Evolutionary conservation across 2,888 invertebrate genomes (phyloP).

Genomic region (Xylocampa areola): DNA sequence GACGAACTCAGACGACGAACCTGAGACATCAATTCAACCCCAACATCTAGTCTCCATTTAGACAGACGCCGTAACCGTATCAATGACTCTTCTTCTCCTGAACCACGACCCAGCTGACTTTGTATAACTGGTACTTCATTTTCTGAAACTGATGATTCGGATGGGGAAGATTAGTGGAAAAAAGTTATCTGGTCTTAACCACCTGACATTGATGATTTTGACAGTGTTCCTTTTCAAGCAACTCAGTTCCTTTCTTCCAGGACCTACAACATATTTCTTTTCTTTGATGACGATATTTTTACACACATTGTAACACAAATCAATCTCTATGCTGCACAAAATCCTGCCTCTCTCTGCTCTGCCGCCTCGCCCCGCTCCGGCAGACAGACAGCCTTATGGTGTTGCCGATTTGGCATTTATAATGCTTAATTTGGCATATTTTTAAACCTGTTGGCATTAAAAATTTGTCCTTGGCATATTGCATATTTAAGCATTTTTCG

Average conservation of each 20-base stretch:
- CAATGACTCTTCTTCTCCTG: conserved; percentile 16
- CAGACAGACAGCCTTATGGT: too few relatives aligned
- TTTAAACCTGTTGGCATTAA: too few relatives aligned
- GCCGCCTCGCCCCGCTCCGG: too few relatives aligned
- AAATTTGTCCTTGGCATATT: too few relatives aligned
- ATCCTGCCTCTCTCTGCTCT: conserved; percentile 5
- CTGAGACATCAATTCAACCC: conserved; percentile 19
- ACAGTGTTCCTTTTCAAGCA: conserved; percentile 15
- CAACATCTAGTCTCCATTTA: conserved; percentile 24
- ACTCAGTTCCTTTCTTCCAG: conserved; percentile 18
- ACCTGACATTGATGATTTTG: conserved; percentile 21
- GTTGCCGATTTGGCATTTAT: too few relatives aligned
- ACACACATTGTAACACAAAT: conserved; percentile 29
- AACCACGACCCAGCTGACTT: conserved; percentile 8
- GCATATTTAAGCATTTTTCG: too few relatives aligned
- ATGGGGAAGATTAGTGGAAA: conserved; percentile 29
- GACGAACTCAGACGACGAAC: conserved; percentile 20
- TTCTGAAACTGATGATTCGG: conserved; percentile 29
- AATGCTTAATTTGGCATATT: too few relatives aligned
- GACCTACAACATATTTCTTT: conserved; percentile 21
- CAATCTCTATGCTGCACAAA: conserved; percentile 27
- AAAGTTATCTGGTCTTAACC: conserved; percentile 18
- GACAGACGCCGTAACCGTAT: conserved; percentile 24
- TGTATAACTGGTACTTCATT: conserved; percentile 11
- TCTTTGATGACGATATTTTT: conserved; percentile 22